Base-by-base conservation (phyloP, 1,140 invertebrate species). In the Brachionus plicatilis region DNA sequence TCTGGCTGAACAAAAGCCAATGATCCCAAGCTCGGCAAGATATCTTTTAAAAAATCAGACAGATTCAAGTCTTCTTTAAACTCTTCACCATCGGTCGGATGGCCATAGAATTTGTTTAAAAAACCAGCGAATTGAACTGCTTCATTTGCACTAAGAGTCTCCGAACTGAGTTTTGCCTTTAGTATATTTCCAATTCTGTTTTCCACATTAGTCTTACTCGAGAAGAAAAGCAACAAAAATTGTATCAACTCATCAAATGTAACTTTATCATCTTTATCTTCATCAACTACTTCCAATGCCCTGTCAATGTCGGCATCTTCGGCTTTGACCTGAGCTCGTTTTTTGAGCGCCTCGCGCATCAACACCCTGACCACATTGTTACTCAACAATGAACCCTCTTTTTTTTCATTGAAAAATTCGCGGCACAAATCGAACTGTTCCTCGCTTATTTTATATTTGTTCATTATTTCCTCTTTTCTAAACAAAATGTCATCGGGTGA, bases 81-180 rank as follows among this genome's bases (percentile, higher is more conserved):
- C 50, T 65, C 6, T 17, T 60, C 53, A 11, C 8, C n/a, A 45
- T 68, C 24, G 9, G 29, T 33, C 65, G 24, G 7, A 12, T 41
- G n/a, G 65, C 56, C 79, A 56, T 82, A 82, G 27, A 82, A 82
- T 37, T 45, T 68, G 29, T 41, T 82, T n/a, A 82, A 47, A 68
- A 82, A 82, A 33, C n/a, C 29, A 17, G 65, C 50, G 65, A 82
- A 82, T 27, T 82, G 41, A 17, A 68, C 27, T 47, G 53, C 65
- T 47, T 82, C 79, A 47, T 29, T 17, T 20, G 65, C 14, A 47
- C 37, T 82, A 12, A 82, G 37, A 45, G n/a, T 82, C 43, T 82
- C 79, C 12, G 50, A 65, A 12, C 24, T 45, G 12, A 82, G 29
- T 47, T 37, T 60, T 11, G 53, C 37, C 33, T 43, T 37, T 2